phyloP scores from a whole-genome alignment of 2,888 invertebrate genomes.

The Drosophila anomelani region DNA sequence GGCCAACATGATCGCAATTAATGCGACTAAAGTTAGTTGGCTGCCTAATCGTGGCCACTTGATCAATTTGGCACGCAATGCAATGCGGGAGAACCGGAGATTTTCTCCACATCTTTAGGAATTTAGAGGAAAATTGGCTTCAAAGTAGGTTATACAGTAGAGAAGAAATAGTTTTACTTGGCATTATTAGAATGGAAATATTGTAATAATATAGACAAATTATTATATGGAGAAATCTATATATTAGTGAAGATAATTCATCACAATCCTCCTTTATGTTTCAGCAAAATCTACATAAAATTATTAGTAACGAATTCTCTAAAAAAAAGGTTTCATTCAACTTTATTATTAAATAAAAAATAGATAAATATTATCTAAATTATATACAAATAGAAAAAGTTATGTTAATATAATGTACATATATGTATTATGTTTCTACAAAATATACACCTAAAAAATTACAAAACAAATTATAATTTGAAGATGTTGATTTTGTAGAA shows the following conservation, averaged over 20 bases:
- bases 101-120: background rate
- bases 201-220: background rate
- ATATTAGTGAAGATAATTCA: background rate
- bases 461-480: too few relatives aligned
- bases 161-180: background rate
- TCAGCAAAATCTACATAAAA: background rate
- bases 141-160: constrained; percentile 7
- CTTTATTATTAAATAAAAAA: background rate
- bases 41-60: constrained; percentile 41
- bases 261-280: background rate
- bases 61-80: constrained; percentile 56
- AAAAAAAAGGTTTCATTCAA: background rate
- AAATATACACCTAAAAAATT: too few relatives aligned
- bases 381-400: too few relatives aligned
- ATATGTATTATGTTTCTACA: too few relatives aligned
- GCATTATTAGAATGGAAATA: background rate
- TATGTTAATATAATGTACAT: too few relatives aligned
- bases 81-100: constrained; percentile 4
- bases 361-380: too few relatives aligned
- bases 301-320: background rate
- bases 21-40: constrained; percentile 50
- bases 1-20: constrained; percentile 56
- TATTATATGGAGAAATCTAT: background rate
- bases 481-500: too few relatives aligned
- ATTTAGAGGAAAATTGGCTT: background rate